A percentile compares a stretch with the other conserved stretches of the same genome.
phyloP scores from a whole-genome alignment of 1,140 invertebrate genomes.

The Phymastichus coffea region DNA sequence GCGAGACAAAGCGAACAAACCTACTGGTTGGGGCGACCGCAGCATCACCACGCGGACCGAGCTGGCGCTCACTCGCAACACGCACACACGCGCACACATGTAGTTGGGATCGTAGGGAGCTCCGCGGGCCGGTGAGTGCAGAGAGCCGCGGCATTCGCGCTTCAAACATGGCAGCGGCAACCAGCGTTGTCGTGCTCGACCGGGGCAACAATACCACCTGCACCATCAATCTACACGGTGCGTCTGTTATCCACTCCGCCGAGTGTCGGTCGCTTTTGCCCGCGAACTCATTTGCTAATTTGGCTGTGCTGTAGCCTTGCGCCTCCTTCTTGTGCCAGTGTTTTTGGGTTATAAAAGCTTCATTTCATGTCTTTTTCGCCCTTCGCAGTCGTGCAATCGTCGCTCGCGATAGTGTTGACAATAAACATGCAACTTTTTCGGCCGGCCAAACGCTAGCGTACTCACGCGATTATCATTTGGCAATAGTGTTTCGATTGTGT shows the following conservation, averaged over 20 bases:
- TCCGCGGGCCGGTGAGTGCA: neutral
- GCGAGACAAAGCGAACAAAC: neutral
- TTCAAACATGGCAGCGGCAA: slow-evolving; percentile 77
- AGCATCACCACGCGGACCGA: neutral
- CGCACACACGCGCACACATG: neutral
- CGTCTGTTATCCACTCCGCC: slow-evolving; percentile 47
- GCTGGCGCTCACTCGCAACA: neutral
- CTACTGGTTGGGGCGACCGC: neutral
- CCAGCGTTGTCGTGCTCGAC: slow-evolving; percentile 89
- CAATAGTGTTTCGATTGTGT: no score
- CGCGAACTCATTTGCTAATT: no score
- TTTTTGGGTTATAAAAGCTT: neutral
- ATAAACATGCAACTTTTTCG: no score
- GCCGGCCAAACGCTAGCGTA: no score
- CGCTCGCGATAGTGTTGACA: no score
- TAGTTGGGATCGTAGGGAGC: neutral
- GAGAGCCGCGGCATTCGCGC: slow-evolving; percentile 24
- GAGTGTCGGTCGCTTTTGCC: no score
- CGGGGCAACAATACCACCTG: slow-evolving; percentile 93
- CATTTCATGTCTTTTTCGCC: neutral
- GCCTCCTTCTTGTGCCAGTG: neutral
- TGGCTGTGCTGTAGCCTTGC: no score
- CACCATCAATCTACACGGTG: slow-evolving; percentile 91
- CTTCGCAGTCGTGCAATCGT: no score
- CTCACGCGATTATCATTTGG: no score